These are phyloP conservation scores for Lytechinus pictus DNA, from an alignment of 35 echinoderm and acorn worm genomes.

Conservation along the genomic window DNA sequence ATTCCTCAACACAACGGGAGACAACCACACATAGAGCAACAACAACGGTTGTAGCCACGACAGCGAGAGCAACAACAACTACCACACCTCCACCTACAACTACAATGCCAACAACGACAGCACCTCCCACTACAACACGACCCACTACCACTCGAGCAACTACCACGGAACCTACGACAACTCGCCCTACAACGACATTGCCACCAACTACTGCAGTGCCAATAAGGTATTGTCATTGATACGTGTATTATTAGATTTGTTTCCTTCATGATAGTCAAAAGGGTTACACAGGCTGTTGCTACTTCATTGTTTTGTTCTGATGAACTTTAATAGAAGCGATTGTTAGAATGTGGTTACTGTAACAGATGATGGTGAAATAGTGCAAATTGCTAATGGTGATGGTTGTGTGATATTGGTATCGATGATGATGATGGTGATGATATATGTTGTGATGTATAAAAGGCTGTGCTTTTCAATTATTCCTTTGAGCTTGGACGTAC, in stretches of 20 bases:
- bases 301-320: too few relatives aligned
- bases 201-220: neutral
- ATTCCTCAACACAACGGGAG: neutral
- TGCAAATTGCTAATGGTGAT: neutral
- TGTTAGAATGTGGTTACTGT: too few relatives aligned
- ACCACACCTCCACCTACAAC: neutral
- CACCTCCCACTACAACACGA: constrained; percentile 1
- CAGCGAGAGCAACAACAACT: neutral
- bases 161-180: constrained; percentile 15
- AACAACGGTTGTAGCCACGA: neutral
- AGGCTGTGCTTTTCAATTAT: too few relatives aligned
- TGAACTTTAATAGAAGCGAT: too few relatives aligned
- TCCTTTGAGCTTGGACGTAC: too few relatives aligned
- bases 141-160: constrained; percentile 12
- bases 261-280: too few relatives aligned
- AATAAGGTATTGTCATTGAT: neutral
- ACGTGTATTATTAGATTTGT: too few relatives aligned
- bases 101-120: neutral
- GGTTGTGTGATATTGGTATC: neutral
- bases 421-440: neutral
- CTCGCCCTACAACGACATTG: neutral
- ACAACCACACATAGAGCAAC: neutral
- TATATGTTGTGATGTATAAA: too few relatives aligned
- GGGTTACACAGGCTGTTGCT: too few relatives aligned
- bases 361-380: too few relatives aligned